Conservation (phyloP, 2,888 invertebrate species). For the Eristalis tenax region DNA sequence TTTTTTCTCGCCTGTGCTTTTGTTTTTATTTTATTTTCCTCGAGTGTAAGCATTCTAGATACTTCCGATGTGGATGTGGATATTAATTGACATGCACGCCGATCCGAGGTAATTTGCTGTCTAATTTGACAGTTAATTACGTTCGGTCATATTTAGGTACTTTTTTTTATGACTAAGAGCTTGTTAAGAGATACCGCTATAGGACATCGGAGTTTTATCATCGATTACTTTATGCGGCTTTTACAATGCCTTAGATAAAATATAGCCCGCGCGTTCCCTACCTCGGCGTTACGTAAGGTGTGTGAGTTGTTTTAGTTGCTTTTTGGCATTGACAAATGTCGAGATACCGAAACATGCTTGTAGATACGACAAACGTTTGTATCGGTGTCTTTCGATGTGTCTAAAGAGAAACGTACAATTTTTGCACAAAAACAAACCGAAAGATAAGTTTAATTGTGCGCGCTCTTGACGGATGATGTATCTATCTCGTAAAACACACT, state of each 20-base stretch:
- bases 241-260: not conserved
- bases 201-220: not conserved
- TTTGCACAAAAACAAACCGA: not conserved
- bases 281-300: not conserved
- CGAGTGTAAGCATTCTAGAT: not conserved
- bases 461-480: not conserved
- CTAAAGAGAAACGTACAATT: not conserved
- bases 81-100: not conserved
- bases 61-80: not conserved
- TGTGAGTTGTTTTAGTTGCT: slow-evolving; percentile 8
- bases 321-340: slow-evolving; percentile 41
- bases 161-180: not conserved
- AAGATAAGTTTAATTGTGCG: slow-evolving; percentile 2
- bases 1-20: not conserved
- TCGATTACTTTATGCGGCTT: not conserved
- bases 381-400: not conserved
- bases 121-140: slow-evolving; percentile 1
- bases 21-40: not conserved
- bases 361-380: slow-evolving; percentile 7
- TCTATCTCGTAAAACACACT: not conserved
- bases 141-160: not conserved
- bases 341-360: slow-evolving; percentile 3
- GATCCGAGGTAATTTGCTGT: not conserved
- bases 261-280: not conserved
- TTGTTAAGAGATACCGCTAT: not conserved